Base-by-base conservation (phyloP, 2,888 invertebrate species). In the Phalangium opilio region DNA sequence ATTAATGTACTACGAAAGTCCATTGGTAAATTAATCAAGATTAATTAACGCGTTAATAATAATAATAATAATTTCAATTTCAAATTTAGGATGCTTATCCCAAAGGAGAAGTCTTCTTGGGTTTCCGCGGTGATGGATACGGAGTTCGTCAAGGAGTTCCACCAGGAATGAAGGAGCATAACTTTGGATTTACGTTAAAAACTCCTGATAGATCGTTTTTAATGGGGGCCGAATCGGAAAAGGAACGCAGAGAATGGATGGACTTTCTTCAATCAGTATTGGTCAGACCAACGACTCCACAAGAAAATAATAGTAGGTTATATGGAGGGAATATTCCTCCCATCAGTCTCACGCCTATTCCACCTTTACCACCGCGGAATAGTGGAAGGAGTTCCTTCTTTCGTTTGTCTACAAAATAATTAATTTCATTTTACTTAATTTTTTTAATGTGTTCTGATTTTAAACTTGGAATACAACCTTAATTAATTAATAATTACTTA, bases 1-100 rank as follows among this genome's bases (percentile, higher is more conserved):
- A 64, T 70, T 90, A n/a, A 87, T 87, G 85, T 90, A 90, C 62
- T 84, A 86, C 60, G 83, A 85, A 61, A 83, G 85, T 60, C 81
- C 82, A 2, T 68, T 87, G 64, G 75, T 75, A 61, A 60, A 63
- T 58, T 27, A 44, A 38, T 14, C 14, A 20, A 44, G 14, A 14
- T n/a, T 3, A 4, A n/a, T 46, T 46, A 15, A 14, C n/a, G 11
- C 14, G n/a, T 17, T 32, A 12, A 17, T 39, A 35, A 15, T 18
- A 19, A 17, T 17, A 17, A 49, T 14, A 48, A 12, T 8, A 12
- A 12, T 20, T 19, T 27, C 11, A 17, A 12, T 15, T 20, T 39
- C 18, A 20, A 17, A 58, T 57, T 10, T 60, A 75, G 75, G 84
- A 85, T 61, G 83, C 87, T 2, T 81, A 82, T 68, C 85, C 89